Evolutionary conservation across 2,888 invertebrate species (phyloP), one percentile per base, ranked within the genome.

Genomic region (Druceiella hillmani): DNA sequence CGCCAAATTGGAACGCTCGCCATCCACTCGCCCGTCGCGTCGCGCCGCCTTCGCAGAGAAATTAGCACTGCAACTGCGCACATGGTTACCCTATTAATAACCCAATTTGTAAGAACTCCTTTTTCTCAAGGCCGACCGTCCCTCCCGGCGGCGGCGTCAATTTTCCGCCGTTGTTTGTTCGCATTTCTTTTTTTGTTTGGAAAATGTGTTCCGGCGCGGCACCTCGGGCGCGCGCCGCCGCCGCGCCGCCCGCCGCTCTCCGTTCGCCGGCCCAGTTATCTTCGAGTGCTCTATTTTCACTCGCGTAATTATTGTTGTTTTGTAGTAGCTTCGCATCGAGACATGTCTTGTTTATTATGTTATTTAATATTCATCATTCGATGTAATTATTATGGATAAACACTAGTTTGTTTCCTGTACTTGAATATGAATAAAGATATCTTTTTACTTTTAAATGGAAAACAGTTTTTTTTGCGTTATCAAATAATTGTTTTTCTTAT

Each of bases 81-180:
- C 64, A 59, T 64, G 56, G 64, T 36, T 32, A 28, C 41, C 35
- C 41, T 39, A 44, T 44, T 69, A 70, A 70, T 72, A 72, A 71
- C 71, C 71, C 71, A 72, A 72, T 72, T 71, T 71, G 71, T 70
- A 68, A 67, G 69, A 68, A 64, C 69, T 68, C 71, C 67, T 66
- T 62, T 56, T 64, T 69, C 66, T 69, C 71, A 71, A 72, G 71
- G 71, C 69, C 71, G 71, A 68, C 65, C 69, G 69, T 66, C 69
- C 70, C 66, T 68, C 70, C 69, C 68, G 68, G 63, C 64, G 63
- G 61, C 68, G 66, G 64, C 66, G 69, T 66, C 68, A 69, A 70
- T 67, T 69, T 67, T 54, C 62, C 69, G 68, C 69, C 69, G 69
- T 70, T 72, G 71, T 71, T 70, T 70, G 67, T 70, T 69, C 67